Conservation (phyloP, 2,888 invertebrate genomes). For the Agrypnus murinus region DNA sequence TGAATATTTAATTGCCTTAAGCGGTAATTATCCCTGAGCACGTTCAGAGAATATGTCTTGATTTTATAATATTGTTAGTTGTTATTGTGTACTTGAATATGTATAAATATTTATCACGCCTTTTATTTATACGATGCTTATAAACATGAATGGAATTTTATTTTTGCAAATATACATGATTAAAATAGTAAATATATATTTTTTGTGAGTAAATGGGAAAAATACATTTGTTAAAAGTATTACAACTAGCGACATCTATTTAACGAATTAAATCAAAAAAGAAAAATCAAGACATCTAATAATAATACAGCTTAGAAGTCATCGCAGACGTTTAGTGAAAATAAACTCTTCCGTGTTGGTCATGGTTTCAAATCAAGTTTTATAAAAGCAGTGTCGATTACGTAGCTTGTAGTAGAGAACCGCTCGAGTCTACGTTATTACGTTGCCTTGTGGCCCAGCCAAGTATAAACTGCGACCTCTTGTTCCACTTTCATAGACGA, state of each 20-base stretch:
- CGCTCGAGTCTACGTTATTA: background rate
- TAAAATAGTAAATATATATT: conserved; percentile 8
- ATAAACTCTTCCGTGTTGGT: conserved; percentile 33
- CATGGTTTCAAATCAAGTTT: conserved; percentile 44
- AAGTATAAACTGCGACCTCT: conserved; percentile 38
- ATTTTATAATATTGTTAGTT: conserved; percentile 42
- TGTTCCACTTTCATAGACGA: conserved; percentile 15
- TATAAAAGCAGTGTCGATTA: conserved; percentile 1
- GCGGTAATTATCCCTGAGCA: conserved; percentile 44
- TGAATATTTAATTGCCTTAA: conserved; percentile 31
- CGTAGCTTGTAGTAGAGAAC: background rate
- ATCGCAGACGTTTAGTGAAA: background rate
- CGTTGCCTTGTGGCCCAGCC: conserved; percentile 34
- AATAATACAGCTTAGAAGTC: too few species aligned
- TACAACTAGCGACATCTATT: too few species aligned
- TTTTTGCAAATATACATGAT: conserved; percentile 35
- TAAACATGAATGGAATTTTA: conserved; percentile 40
- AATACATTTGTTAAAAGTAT: too few species aligned
- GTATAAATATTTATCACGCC: conserved; percentile 32
- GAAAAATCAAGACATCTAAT: too few species aligned
- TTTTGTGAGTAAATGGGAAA: too few species aligned
- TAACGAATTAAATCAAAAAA: too few species aligned
- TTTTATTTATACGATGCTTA: conserved; percentile 27
- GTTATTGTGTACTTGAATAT: conserved; percentile 24
- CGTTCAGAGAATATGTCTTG: conserved; percentile 41